Evolutionary conservation across 2,888 invertebrate genomes (phyloP), one percentile per base, ranked within the genome.

Genomic region (Notodromas monacha): DNA sequence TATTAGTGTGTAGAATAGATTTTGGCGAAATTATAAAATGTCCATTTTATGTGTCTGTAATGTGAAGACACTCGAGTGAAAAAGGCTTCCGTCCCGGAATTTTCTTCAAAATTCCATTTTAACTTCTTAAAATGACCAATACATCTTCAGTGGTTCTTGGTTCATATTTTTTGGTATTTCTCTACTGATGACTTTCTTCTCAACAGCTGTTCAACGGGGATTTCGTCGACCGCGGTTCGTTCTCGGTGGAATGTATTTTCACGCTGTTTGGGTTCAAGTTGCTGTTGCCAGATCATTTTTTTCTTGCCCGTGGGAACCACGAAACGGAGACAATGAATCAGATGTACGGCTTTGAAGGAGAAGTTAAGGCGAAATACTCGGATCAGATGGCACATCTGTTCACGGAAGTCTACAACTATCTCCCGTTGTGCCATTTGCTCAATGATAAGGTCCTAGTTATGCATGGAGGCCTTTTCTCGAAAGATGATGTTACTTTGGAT

Each of bases 271-370:
- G 84, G 36, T 92, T 77, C 53, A 99, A 96, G 50, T 55, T 99
- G 36, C 56, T 96, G 30, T 89, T 68, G 52, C 96, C 96, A 0
- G 62, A 89, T 45, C 72, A 89, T 50, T 92, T 96, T 54, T 92
- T 65, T 51, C 74, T 96, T 73, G 77, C 89, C 1, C 60, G 96
- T 62, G 96, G 86, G n/a, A 96, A 96, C 53, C 92, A 96, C 47
- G 92, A 96, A 48, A 84, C 84, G 40, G 62, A 69, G 28, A 81
- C 74, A 35, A 96, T 96, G 92, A 99, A 96, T 54, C 76, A 84
- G 52, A 86, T 96, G 76, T 99, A 99, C 50, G 96, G 96, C 2
- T 96, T 96, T 56, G 76, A 84, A 37, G 96, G 92, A 2, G 96
- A 96, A 55, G 92, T 96, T 1, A 76, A 77, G 42, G 65, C 76